These are phyloP conservation scores for Glossophaga mutica DNA, from an alignment of 2,797 vertebrate species.

Conservation along the genomic window DNA sequence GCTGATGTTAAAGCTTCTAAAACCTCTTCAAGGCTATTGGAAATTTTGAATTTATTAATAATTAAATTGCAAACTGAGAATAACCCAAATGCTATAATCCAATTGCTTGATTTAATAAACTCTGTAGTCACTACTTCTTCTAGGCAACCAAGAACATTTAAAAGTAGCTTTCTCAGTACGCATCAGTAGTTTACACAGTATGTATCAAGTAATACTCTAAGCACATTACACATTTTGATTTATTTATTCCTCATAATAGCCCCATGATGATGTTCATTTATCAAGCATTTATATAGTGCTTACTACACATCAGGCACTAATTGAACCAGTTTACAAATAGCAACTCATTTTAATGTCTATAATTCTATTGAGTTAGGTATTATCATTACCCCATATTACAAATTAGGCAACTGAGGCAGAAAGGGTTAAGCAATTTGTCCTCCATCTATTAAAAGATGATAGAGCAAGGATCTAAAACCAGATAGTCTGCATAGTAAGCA, in stretches of 20 bases:
- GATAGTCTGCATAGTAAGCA: neutral
- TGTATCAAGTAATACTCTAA: neutral
- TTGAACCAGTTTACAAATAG: neutral
- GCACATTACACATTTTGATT: neutral
- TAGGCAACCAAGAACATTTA: neutral
- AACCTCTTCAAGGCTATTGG: slow-evolving; percentile 93
- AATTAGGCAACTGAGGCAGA: neutral
- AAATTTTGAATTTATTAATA: slow-evolving; percentile 66
- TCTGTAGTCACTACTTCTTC: neutral
- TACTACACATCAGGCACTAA: neutral
- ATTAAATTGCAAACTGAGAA: slow-evolving; percentile 39
- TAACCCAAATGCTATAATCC: neutral
- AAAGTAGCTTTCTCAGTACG: neutral
- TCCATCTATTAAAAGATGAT: neutral
- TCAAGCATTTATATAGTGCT: neutral
- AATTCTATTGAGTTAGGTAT: neutral
- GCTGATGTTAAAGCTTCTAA: slow-evolving; percentile 94
- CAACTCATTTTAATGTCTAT: neutral
- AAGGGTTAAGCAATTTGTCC: neutral
- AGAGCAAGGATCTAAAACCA: neutral
- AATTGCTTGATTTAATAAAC: neutral
- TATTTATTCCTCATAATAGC: neutral
- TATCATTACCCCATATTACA: neutral
- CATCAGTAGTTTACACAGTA: neutral
- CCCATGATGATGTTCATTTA: neutral